These are phyloP conservation scores for Canis aureus DNA, from an alignment of 2,113 vertebrate species.

Conservation along the genomic window DNA sequence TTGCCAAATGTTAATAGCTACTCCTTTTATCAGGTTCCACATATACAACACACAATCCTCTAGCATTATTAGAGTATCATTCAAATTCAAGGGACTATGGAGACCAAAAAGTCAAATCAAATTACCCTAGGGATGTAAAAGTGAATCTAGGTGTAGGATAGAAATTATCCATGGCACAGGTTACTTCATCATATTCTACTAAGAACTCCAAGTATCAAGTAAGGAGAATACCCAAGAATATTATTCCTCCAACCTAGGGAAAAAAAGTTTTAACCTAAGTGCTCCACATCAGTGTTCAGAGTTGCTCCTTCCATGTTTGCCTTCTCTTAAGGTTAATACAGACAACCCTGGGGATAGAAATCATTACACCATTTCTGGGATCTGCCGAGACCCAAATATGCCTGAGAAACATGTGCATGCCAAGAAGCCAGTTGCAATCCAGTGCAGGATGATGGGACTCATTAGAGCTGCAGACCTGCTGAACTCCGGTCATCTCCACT, in stretches of 20 bases:
- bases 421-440: conserved; percentile 54
- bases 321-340: conserved; percentile 79
- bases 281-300: conserved; percentile 53
- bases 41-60: conserved; percentile 5
- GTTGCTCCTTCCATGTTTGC: conserved; percentile 52
- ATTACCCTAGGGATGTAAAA: not conserved
- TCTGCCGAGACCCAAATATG: conserved; percentile 74
- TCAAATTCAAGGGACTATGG: conserved; percentile 8
- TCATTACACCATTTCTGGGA: conserved; percentile 67
- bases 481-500: conserved; percentile 69
- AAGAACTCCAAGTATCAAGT: not conserved
- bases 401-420: conserved; percentile 75
- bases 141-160: not conserved
- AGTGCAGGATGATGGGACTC: conserved; percentile 51
- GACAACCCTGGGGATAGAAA: conserved; percentile 72
- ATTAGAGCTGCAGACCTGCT: conserved; percentile 69
- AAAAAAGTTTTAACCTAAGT: conserved; percentile 53
- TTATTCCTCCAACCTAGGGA: not conserved
- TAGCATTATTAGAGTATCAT: not conserved
- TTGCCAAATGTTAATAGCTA: conserved; percentile 44
- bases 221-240: conserved; percentile 40
- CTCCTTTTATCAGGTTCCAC: conserved; percentile 1
- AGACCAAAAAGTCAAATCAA: conserved; percentile 47
- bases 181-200: not conserved
- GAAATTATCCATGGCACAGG: not conserved